A percentile compares a stretch with the other conserved stretches of the same genome.
Evolutionary conservation across 2,113 vertebrate species (phyloP).

Genomic region (Strix uralensis): DNA sequence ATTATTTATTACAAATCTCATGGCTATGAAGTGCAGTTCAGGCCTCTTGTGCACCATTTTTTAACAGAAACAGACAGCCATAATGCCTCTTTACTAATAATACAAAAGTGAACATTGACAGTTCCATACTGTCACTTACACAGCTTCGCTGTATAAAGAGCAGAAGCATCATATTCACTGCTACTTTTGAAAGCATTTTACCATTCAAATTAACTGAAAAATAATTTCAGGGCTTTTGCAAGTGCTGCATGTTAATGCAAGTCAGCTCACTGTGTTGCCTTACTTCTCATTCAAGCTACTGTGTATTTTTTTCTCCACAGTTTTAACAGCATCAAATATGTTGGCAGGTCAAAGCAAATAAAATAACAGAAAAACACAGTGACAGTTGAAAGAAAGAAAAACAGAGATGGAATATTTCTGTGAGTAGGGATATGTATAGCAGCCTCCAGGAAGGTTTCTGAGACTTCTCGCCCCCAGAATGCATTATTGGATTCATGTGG

Average conservation of each 20-base stretch:
- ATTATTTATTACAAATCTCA: background rate
- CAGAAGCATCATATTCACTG: background rate
- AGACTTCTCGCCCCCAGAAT: background rate
- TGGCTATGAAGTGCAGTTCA: background rate
- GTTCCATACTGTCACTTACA: background rate
- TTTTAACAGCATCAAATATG: background rate
- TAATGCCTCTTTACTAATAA: background rate
- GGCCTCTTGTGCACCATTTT: background rate
- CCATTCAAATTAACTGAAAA: background rate
- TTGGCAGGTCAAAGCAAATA: slow-evolving; percentile 15
- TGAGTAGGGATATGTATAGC: background rate
- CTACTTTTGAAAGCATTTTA: background rate
- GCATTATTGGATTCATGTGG: background rate
- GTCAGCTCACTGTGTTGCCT: background rate
- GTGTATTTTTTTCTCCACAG: background rate
- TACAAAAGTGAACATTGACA: background rate
- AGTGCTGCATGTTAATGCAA: background rate
- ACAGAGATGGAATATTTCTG: background rate
- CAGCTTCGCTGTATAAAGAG: background rate
- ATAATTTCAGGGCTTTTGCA: background rate
- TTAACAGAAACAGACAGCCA: background rate
- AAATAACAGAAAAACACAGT: background rate
- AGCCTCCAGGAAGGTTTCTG: slow-evolving; percentile 1
- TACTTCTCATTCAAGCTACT: background rate
- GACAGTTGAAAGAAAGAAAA: background rate